These are phyloP conservation scores for Agrilus biguttatus DNA, from an alignment of 2,888 invertebrate species.

Conservation along the genomic window DNA sequence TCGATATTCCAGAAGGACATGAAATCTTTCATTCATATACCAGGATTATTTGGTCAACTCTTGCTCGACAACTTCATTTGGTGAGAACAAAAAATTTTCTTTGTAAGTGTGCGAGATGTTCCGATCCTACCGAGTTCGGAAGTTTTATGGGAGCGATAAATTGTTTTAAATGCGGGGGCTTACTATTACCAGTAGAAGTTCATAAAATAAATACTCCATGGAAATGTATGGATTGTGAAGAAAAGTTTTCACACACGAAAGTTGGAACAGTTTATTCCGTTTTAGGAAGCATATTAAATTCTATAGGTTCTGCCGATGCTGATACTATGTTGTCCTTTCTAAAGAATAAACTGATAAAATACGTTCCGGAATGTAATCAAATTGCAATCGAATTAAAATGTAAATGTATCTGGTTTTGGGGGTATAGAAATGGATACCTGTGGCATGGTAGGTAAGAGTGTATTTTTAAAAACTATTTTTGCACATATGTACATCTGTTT, in stretches of 20 bases:
- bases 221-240: slow-evolving; percentile 42
- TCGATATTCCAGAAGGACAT: slow-evolving; percentile 40
- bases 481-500: not conserved
- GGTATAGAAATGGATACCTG: slow-evolving; percentile 37
- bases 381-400: slow-evolving; percentile 48
- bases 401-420: slow-evolving; percentile 45
- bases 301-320: slow-evolving; percentile 35
- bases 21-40: slow-evolving; percentile 56
- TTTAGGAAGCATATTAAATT: slow-evolving; percentile 40
- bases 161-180: slow-evolving; percentile 35
- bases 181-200: slow-evolving; percentile 42
- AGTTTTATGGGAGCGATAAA: slow-evolving; percentile 22
- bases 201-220: slow-evolving; percentile 37
- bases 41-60: slow-evolving; percentile 52
- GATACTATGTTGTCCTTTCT: slow-evolving; percentile 43
- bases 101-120: slow-evolving; percentile 50
- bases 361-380: slow-evolving; percentile 45
- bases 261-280: slow-evolving; percentile 36
- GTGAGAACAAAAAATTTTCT: slow-evolving; percentile 51
- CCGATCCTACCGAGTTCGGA: slow-evolving; percentile 51
- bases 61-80: slow-evolving; percentile 45
- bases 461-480: not conserved
- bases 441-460: slow-evolving; percentile 43
- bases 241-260: slow-evolving; percentile 35
- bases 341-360: slow-evolving; percentile 34